These are phyloP conservation scores for Notoglanidium macrostoma DNA, from an alignment of 2,797 vertebrate genomes.

Conservation along the genomic window DNA sequence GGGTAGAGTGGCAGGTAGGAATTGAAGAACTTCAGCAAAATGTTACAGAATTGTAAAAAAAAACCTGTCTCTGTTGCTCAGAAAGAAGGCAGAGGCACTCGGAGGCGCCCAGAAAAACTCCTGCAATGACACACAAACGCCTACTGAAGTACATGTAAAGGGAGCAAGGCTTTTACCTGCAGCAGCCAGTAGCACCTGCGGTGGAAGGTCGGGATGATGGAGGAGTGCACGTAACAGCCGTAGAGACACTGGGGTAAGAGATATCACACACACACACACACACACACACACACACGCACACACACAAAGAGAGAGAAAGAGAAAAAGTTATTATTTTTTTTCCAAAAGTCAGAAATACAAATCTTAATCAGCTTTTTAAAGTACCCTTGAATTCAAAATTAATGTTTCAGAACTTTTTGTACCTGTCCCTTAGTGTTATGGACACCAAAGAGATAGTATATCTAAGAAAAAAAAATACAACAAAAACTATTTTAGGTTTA, in stretches of 20 bases:
- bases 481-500: neutral
- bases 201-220: constrained; percentile 99
- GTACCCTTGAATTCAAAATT: neutral
- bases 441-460: neutral
- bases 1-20: constrained; percentile 18
- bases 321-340: neutral
- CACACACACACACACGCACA: constrained; percentile 32
- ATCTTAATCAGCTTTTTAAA: neutral
- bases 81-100: neutral
- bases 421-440: neutral
- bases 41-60: constrained; percentile 26
- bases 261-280: constrained; percentile 19
- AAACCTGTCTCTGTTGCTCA: neutral
- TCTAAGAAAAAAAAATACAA: neutral
- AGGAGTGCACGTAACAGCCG: constrained; percentile 98
- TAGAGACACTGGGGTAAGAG: constrained; percentile 90
- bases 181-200: constrained; percentile 86
- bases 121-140: constrained; percentile 29
- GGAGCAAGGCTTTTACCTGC: constrained; percentile 72
- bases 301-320: constrained; percentile 38
- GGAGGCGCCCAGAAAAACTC: neutral
- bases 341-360: neutral
- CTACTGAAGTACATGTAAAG: constrained; percentile 31
- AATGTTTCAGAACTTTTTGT: neutral
- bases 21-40: constrained; percentile 29